A percentile compares a stretch with the other conserved stretches of the same genome.
Conservation (phyloP, 2,797 vertebrate genomes). For the Hybognathus amarus region DNA sequence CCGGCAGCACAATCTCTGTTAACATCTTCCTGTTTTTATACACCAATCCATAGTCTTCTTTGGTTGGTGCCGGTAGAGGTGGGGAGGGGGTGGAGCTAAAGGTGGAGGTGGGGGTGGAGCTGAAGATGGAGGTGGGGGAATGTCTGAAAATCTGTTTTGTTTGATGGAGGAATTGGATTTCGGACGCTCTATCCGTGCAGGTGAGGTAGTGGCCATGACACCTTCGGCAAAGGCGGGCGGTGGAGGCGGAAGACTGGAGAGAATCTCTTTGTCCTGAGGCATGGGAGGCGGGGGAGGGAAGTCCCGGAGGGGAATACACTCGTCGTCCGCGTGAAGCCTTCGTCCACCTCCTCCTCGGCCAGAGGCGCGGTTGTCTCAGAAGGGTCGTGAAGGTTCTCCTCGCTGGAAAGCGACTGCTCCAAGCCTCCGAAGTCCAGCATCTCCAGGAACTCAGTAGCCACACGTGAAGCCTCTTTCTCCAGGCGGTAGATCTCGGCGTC, state of each 20-base stretch:
- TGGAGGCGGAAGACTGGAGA: slow-evolving; percentile 76
- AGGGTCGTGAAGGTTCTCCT: slow-evolving; percentile 84
- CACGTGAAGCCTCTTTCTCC: slow-evolving; percentile 89
- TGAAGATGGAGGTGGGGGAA: slow-evolving; percentile 44
- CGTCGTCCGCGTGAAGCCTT: slow-evolving; percentile 85
- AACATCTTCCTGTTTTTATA: slow-evolving; percentile 29
- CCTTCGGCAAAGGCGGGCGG: slow-evolving; percentile 77
- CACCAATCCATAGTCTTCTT: slow-evolving; percentile 20
- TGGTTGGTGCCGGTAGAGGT: background rate
- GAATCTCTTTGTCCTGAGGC: slow-evolving; percentile 72
- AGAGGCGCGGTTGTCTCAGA: slow-evolving; percentile 81
- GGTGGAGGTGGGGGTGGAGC: slow-evolving; percentile 48
- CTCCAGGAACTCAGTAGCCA: slow-evolving; percentile 90
- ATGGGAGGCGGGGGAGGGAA: slow-evolving; percentile 64
- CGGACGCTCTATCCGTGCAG: slow-evolving; percentile 19
- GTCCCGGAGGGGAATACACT: slow-evolving; percentile 75
- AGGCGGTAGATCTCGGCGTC: slow-evolving; percentile 88
- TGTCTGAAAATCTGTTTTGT: slow-evolving; percentile 50
- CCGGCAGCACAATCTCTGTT: slow-evolving; percentile 59
- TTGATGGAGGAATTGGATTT: slow-evolving; percentile 38
- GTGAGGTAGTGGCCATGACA: slow-evolving; percentile 50
- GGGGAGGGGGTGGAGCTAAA: slow-evolving; percentile 45
- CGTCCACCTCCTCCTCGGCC: slow-evolving; percentile 83
- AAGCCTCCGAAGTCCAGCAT: slow-evolving; percentile 88
- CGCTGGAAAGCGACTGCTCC: slow-evolving; percentile 82